phyloP scores from a whole-genome alignment of 1,140 invertebrate species.

The Drosophila ananassae region DNA sequence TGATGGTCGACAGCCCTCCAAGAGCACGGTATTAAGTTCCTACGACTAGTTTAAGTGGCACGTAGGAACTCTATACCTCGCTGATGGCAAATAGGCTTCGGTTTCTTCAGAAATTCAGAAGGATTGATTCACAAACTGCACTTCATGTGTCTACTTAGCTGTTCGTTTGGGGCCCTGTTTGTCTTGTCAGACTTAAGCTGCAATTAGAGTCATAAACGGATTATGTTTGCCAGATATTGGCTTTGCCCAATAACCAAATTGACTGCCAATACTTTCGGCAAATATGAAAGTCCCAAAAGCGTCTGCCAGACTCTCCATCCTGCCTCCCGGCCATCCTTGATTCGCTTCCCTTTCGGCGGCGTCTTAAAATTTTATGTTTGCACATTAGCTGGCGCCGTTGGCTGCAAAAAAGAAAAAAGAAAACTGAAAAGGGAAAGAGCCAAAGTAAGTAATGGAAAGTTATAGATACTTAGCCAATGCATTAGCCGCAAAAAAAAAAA shows the following conservation, averaged over 20 bases:
- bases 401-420: conserved; percentile 9
- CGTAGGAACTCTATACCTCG: conserved; percentile 84
- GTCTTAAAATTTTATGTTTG: conserved; percentile 82
- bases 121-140: conserved; percentile 14
- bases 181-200: conserved; percentile 71
- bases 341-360: conserved; percentile 42
- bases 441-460: conserved; percentile 31
- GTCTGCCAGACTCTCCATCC: conserved; percentile 30
- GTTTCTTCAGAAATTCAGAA: conserved; percentile 12
- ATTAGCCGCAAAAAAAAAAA: conserved; percentile 65
- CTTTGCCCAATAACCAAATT: conserved; percentile 57
- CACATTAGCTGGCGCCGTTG: conserved; percentile 69
- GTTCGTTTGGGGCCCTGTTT: conserved; percentile 41
- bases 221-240: conserved; percentile 56
- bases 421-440: not conserved
- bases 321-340: not conserved
- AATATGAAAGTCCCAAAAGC: conserved; percentile 45
- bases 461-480: conserved; percentile 56
- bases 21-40: conserved; percentile 84
- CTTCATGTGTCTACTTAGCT: conserved; percentile 63
- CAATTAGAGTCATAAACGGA: conserved; percentile 80
- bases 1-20: conserved; percentile 82
- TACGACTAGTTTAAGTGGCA: conserved; percentile 71
- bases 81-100: conserved; percentile 82
- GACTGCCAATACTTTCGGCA: conserved; percentile 53